Percentiles rank a stretch among this genome's conserved stretches.
Conservation (phyloP, 1,140 invertebrate species). For the Aphaenogaster rudis region DNA sequence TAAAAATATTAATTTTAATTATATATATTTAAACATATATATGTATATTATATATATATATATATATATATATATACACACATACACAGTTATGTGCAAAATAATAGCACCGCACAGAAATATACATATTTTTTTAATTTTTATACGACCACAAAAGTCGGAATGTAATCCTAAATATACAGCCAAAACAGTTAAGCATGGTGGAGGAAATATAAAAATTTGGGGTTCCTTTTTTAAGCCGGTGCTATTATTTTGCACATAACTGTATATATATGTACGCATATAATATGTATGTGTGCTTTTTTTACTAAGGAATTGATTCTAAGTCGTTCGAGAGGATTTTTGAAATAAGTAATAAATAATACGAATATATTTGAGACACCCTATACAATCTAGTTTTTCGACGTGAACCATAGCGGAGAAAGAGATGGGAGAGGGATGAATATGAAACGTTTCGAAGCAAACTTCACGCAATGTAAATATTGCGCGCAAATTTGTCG, state of each 20-base stretch:
- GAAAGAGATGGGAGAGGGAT: not conserved
- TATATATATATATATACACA: not conserved
- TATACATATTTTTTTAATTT: too few species aligned
- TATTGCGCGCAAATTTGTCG: not conserved
- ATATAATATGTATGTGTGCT: not conserved
- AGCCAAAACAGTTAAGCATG: too few species aligned
- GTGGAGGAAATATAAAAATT: too few species aligned
- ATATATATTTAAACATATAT: too few species aligned
- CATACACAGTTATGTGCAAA: too few species aligned
- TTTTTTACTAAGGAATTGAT: not conserved
- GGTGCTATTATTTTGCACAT: too few species aligned
- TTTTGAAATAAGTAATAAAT: not conserved
- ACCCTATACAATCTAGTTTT: not conserved
- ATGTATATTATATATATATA: not conserved
- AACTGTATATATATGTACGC: not conserved
- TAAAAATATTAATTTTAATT: not conserved
- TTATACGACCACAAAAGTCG: too few species aligned
- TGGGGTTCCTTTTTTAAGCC: too few species aligned
- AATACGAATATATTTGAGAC: not conserved
- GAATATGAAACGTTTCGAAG: not conserved
- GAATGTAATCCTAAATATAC: too few species aligned
- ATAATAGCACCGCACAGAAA: too few species aligned
- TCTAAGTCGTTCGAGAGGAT: not conserved
- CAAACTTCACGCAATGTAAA: not conserved
- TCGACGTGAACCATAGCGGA: not conserved